Evolutionary conservation across 2,113 vertebrate species (phyloP), one percentile per base, ranked within the genome.

Genomic region (Dipodomys stephensi): DNA sequence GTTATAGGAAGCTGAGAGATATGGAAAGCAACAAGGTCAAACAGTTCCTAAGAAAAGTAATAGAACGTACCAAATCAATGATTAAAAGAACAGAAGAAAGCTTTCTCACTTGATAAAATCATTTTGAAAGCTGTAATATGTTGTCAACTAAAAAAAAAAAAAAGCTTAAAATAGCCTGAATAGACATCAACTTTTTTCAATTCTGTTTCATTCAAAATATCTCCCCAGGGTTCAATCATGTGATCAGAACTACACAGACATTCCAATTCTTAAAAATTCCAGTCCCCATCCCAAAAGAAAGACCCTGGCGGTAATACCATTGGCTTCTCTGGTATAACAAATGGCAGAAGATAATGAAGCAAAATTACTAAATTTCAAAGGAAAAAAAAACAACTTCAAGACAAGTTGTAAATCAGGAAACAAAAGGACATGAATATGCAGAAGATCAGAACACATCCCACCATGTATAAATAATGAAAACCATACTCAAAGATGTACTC

Each of bases 61-160:
- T 44, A 87, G 1, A 23, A 0, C 44, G 16, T 16, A 74, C 22
- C 11, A 30, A 78, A 60, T 60, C 30, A 90, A n/a, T 9, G 0
- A 78, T 69, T 30, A 77, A 74, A 81, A 46, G 16, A 69, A 87
- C 15, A 18, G 15, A 57, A 57, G 32, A 46, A 65, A 86, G 39
- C 4, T 4, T 39, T 93, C 73, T 65, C 9, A 44, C 25, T 32
- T 76, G 12, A 49, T 57, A 91, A 72, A 39, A 46, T 23, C 12
- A 68, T 83, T 86, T 80, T 88, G 20, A 93, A 92, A 57, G n/a
- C 60, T 78, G 15, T 94, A 90, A 73, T 69, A 27, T 18, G 53
- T 57, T 57, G 53, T 57, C 53, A 68, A 81, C 39, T 67, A 53
- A 80, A 74, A n/a, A 76, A 84, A 85, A 72, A n/a, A 74, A 84